Base-by-base conservation (phyloP, 2,113 vertebrate genomes). In the Ceyx cyanopectus region DNA sequence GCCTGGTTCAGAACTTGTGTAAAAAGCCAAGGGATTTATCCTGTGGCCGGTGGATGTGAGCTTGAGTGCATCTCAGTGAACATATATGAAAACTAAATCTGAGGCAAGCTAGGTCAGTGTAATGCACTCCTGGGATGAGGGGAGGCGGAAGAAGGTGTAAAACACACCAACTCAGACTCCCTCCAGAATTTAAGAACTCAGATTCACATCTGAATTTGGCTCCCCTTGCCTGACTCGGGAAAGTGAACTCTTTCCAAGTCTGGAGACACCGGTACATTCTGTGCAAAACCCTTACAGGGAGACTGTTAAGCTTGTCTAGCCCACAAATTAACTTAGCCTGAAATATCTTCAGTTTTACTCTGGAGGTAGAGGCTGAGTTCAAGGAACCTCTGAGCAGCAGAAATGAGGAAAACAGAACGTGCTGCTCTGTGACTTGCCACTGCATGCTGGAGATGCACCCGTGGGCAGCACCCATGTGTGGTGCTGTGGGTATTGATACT, bases 131-230 rank as follows among this genome's bases (percentile, higher is more conserved):
- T 67, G 92, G 92, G 94, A 93, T 5, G 15, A 89, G 72, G 63
- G 60, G 65, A 96, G 85, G 84, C 29, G 19, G 92, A 93, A 96
- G 78, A 94, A 95, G 95, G 91, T 96, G 91, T 95, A 94, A 96
- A 94, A 95, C 45, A 96, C 91, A 95, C 92, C 95, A 92, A 77
- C 75, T 66, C 89, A 94, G 94, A 94, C 94, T 96, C 94, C 91
- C 89, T 95, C 24, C 14, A 80, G 96, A 93, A 45, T 15, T 85
- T 40, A 23, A 94, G 84, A 96, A 94, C 92, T 94, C 78, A 89
- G 91, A 92, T 91, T 95, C 94, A 95, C 92, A 92, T 96, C 89
- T 63, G 89, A 96, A 93, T 93, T 94, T 96, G 92, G 95, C 91
- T 96, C 32, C 74, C 51, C 56, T 67, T 2, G 30, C 68, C 91